Evolutionary conservation across 2,113 vertebrate genomes (phyloP).

Genomic region (Neolamprologus devosi): DNA sequence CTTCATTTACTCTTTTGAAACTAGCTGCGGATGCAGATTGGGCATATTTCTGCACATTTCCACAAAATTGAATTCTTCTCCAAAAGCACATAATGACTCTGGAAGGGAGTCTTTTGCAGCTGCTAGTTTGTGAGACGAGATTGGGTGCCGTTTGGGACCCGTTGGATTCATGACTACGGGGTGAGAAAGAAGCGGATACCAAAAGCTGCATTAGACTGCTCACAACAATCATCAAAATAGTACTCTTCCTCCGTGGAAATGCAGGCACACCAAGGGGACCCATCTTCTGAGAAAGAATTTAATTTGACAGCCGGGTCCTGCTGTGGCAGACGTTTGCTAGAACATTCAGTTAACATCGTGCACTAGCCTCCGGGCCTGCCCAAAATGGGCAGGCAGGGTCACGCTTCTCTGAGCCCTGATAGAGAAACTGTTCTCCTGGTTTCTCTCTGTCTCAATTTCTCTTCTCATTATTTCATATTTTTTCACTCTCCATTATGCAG

Average conservation of each 20-base stretch:
- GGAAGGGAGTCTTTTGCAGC: background rate
- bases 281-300: slow-evolving; percentile 1
- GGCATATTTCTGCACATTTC: background rate
- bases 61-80: background rate
- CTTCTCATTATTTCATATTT: slow-evolving; percentile 33
- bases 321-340: slow-evolving; percentile 11
- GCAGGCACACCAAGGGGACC: background rate
- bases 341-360: slow-evolving; percentile 14
- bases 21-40: background rate
- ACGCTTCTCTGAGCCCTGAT: slow-evolving; percentile 25
- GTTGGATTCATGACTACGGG: background rate
- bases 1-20: background rate
- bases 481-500: background rate
- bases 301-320: background rate
- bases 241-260: background rate
- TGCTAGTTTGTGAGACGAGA: background rate
- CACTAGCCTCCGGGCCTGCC: background rate
- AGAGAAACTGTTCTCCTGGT: slow-evolving; percentile 10
- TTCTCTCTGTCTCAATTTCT: slow-evolving; percentile 23
- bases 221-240: background rate
- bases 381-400: background rate
- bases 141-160: background rate
- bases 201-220: background rate
- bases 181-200: background rate
- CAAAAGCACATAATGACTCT: background rate